A percentile compares a stretch with the other conserved stretches of the same genome.
Evolutionary conservation across 2,113 vertebrate genomes (phyloP).

Genomic region (Sapayoa aenigma): DNA sequence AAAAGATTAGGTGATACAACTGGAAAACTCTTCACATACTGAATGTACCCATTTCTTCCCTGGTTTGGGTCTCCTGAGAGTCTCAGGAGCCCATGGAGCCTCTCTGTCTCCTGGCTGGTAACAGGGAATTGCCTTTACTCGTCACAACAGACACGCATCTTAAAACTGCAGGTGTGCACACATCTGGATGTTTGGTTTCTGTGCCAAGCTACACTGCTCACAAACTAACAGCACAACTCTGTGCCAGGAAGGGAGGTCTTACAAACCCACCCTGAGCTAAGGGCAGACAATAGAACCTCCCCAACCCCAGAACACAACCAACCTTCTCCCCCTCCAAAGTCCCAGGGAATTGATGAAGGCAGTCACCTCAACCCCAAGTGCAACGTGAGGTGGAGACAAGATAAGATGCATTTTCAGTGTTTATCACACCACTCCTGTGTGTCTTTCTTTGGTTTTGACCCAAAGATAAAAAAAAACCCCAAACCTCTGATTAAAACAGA

Average conservation of each 20-base stretch:
- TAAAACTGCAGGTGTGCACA: neutral
- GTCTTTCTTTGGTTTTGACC: neutral
- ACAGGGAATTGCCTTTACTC: neutral
- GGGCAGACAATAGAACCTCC: too few relatives aligned
- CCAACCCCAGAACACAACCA: rapidly evolving
- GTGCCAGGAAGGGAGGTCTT: rapidly evolving
- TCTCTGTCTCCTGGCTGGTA: neutral
- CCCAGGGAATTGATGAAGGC: rapidly evolving
- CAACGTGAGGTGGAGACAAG: neutral
- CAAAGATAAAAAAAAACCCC: rapidly evolving
- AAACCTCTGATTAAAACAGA: too few relatives aligned
- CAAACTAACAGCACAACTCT: too few relatives aligned
- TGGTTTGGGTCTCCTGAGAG: neutral
- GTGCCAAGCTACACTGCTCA: rapidly evolving
- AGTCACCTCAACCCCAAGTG: rapidly evolving
- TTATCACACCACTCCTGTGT: neutral
- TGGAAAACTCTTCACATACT: neutral
- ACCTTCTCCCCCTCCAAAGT: too few relatives aligned
- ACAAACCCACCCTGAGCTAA: rapidly evolving
- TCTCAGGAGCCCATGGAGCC: neutral
- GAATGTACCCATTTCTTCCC: neutral
- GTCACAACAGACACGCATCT: neutral
- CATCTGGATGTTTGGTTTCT: neutral
- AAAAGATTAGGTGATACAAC: neutral
- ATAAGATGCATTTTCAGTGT: neutral